These are phyloP conservation scores for Triops longicaudatus DNA, from an alignment of 1,140 invertebrate genomes.

Conservation along the genomic window DNA sequence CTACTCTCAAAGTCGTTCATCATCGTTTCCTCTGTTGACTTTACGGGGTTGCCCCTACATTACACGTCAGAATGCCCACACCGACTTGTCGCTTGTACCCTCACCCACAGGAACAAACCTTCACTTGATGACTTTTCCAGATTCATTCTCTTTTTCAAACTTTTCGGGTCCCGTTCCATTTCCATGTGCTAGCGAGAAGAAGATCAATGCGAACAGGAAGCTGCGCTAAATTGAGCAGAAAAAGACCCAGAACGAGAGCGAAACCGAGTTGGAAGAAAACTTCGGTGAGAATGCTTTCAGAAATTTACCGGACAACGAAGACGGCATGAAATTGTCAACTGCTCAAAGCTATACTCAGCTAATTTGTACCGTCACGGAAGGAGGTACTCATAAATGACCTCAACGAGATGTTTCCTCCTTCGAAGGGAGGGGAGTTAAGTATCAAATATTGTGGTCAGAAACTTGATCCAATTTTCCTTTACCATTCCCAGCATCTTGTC, in stretches of 20 bases:
- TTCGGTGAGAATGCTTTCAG: background rate
- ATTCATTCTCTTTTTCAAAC: background rate
- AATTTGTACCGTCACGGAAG: conserved; percentile 15
- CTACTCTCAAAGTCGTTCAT: background rate
- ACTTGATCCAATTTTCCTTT: background rate
- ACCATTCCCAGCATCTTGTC: background rate
- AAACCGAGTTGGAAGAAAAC: background rate
- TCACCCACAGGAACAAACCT: background rate
- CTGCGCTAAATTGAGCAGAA: background rate
- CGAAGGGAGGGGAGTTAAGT: background rate
- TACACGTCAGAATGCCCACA: conserved; percentile 3
- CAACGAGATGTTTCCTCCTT: conserved; percentile 11
- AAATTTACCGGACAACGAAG: background rate
- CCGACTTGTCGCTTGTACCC: background rate
- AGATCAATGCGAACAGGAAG: conserved; percentile 11
- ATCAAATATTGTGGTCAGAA: background rate
- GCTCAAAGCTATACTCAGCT: background rate
- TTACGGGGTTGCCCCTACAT: conserved; percentile 7
- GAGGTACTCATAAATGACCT: background rate
- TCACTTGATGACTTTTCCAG: conserved; percentile 5
- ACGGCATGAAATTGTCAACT: background rate
- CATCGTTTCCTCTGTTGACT: conserved; percentile 8
- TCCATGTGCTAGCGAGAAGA: background rate
- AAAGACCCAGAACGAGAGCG: too few species aligned
- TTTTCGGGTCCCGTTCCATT: background rate